Conservation (phyloP, 1,140 invertebrate genomes). For the Tetramorium alpestre region DNA sequence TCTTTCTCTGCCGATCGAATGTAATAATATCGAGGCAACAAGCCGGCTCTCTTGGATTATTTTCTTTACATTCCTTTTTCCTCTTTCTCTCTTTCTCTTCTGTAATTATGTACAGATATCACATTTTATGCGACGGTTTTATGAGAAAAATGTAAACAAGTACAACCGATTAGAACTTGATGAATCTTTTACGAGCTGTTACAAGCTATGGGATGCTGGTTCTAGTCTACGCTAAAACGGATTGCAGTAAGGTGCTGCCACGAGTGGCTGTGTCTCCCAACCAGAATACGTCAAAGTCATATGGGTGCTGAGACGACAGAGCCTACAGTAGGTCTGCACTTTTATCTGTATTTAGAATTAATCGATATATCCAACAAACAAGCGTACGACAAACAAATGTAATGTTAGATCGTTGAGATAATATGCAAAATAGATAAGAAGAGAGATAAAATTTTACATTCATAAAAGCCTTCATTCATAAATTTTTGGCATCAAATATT, state of each 20-base stretch:
- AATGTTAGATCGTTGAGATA: background rate
- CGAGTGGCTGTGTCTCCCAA: background rate
- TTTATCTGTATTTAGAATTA: background rate
- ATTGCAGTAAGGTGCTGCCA: conserved; percentile 30
- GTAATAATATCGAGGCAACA: background rate
- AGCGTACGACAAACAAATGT: background rate
- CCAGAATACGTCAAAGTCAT: conserved; percentile 39
- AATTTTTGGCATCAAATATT: background rate
- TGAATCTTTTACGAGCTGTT: background rate
- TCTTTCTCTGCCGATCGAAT: background rate
- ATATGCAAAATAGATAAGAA: background rate
- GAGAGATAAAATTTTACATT: background rate
- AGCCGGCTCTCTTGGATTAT: background rate
- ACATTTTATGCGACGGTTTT: background rate
- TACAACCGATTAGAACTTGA: background rate
- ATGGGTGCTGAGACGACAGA: conserved; percentile 4
- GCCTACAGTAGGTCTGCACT: background rate
- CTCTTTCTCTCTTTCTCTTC: background rate
- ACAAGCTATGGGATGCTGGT: background rate
- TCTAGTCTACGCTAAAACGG: conserved; percentile 24
- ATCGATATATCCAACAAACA: background rate
- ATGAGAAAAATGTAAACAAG: background rate
- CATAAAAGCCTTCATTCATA: background rate
- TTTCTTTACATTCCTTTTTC: background rate
- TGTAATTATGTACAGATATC: background rate